Evolutionary conservation across 2,113 vertebrate genomes (phyloP).

Genomic region (Triplophysa siluroides): DNA sequence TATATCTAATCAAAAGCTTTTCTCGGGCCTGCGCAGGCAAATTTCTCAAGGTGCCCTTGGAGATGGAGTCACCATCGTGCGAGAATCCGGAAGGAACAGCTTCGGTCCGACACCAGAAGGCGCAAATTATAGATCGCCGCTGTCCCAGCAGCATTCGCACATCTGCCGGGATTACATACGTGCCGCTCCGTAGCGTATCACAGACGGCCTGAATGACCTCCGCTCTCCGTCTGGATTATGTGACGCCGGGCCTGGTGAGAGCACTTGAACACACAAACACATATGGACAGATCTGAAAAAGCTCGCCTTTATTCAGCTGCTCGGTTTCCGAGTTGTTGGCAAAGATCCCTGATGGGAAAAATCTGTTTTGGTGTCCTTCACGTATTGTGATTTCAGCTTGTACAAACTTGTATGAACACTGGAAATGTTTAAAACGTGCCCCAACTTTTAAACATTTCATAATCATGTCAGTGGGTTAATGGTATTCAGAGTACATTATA

Average conservation of each 20-base stretch:
- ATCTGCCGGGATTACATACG: constrained; percentile 35
- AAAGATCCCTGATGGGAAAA: constrained; percentile 18
- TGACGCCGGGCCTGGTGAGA: constrained; percentile 20
- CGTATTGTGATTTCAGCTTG: constrained; percentile 4
- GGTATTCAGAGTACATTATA: not conserved
- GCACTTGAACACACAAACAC: constrained; percentile 12
- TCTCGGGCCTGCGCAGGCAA: constrained; percentile 33
- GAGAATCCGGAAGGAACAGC: constrained; percentile 30
- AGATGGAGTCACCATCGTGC: constrained; percentile 32
- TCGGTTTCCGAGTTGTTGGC: constrained; percentile 7
- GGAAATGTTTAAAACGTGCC: not conserved
- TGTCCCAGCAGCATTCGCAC: constrained; percentile 28
- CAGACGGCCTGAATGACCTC: constrained; percentile 11
- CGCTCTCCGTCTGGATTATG: constrained; percentile 22
- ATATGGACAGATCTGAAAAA: not conserved
- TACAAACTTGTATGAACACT: not conserved
- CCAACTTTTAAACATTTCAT: not conserved
- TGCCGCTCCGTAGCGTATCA: not conserved
- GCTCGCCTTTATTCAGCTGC: not conserved
- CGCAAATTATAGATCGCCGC: constrained; percentile 24
- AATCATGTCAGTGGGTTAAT: not conserved
- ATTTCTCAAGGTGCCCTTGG: constrained; percentile 51
- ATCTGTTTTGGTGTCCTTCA: constrained; percentile 26
- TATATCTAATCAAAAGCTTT: constrained; percentile 23
- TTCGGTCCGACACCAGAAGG: constrained; percentile 24